Conservation (phyloP, 2,888 invertebrate genomes). For the Rutpela maculata region DNA sequence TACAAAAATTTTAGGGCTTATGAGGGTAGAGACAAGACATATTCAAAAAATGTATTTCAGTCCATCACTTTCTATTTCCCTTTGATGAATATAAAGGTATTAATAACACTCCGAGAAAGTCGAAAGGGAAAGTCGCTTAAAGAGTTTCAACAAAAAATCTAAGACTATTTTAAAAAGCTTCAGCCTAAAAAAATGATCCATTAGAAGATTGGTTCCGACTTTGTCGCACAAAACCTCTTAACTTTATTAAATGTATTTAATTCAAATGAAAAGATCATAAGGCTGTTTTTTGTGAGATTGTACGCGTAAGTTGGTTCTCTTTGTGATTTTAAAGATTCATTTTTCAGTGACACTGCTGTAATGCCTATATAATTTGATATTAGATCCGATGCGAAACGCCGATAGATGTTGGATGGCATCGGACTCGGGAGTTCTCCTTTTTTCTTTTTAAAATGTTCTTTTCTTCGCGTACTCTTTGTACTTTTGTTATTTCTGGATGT, state of each 20-base stretch:
- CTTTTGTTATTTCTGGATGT: conserved; percentile 10
- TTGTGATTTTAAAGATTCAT: background rate
- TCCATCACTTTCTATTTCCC: background rate
- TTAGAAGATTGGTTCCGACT: conserved; percentile 36
- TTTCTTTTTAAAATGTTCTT: conserved; percentile 20
- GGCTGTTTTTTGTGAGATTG: conserved; percentile 22
- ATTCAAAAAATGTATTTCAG: background rate
- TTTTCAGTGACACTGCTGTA: conserved; percentile 11
- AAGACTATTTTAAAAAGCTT: conserved; percentile 25
- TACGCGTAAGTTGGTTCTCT: conserved; percentile 16
- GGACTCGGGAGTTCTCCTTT: background rate
- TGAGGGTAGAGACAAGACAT: too few relatives aligned
- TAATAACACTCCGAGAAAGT: background rate
- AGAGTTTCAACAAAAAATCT: conserved; percentile 13
- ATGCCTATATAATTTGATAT: conserved; percentile 29
- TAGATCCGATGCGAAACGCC: conserved; percentile 13
- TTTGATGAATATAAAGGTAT: conserved; percentile 6
- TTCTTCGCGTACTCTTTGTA: conserved; percentile 13
- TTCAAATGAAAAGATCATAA: conserved; percentile 39
- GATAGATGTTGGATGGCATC: conserved; percentile 19
- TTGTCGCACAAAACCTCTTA: conserved; percentile 26
- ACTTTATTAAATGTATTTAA: conserved; percentile 34
- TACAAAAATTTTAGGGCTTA: too few relatives aligned
- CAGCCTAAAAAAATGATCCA: conserved; percentile 32
- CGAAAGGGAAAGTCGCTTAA: conserved; percentile 3